These are phyloP conservation scores for Drosophila rufa DNA, from an alignment of 1,140 invertebrate species.

Conservation along the genomic window DNA sequence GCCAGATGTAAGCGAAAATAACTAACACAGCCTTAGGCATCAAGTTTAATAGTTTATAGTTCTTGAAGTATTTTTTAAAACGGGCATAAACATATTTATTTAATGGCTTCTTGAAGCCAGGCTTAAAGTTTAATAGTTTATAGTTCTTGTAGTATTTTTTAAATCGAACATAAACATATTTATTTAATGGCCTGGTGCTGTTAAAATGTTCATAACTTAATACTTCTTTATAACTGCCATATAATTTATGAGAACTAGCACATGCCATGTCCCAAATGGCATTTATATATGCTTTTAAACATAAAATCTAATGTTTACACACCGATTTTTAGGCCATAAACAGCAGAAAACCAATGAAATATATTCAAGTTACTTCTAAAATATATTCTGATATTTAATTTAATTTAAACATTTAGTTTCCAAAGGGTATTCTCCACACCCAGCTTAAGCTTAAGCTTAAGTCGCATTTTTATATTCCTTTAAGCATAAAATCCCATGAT, in stretches of 20 bases:
- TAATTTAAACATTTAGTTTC: neutral
- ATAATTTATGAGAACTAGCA: slow-evolving; percentile 2
- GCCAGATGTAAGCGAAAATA: neutral
- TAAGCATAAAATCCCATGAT: too few species aligned
- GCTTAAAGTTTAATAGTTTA: slow-evolving; percentile 2
- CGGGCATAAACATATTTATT: neutral
- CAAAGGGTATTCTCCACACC: neutral
- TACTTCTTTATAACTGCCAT: neutral
- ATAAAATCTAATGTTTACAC: too few species aligned
- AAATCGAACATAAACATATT: neutral
- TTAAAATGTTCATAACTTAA: slow-evolving; percentile 1
- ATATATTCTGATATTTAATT: neutral
- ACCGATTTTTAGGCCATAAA: neutral
- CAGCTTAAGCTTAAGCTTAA: neutral
- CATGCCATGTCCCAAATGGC: neutral
- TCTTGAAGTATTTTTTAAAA: neutral
- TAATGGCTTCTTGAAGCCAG: slow-evolving; percentile 1
- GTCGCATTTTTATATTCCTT: too few species aligned
- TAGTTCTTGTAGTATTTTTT: neutral
- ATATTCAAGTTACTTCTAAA: neutral
- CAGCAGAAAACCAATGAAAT: neutral
- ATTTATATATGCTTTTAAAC: too few species aligned
- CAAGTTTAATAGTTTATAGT: slow-evolving; percentile 2
- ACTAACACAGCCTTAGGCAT: neutral
- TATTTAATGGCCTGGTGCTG: neutral